Evolutionary conservation across 2,888 invertebrate genomes (phyloP).

Genomic region (Embidobia sp.): DNA sequence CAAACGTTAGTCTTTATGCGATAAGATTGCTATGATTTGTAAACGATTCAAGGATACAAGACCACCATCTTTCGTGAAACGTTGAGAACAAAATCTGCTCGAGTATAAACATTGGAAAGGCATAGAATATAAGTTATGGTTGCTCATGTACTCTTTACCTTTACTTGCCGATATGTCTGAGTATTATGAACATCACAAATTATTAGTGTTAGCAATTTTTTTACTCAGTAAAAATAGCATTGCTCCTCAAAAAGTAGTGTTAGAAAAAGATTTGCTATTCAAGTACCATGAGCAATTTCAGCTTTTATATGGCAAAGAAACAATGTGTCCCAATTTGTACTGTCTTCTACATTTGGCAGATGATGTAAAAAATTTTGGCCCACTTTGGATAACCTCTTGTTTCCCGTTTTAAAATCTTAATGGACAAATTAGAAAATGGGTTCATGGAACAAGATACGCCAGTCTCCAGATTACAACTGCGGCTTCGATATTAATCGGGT

Average conservation of each 20-base stretch:
- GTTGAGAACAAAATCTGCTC: conserved; percentile 51
- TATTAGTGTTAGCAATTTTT: background rate
- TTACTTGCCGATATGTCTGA: conserved; percentile 45
- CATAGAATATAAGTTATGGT: conserved; percentile 57
- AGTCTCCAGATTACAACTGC: background rate
- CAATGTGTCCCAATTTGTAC: background rate
- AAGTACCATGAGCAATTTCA: background rate
- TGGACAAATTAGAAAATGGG: background rate
- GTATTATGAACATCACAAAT: conserved; percentile 51
- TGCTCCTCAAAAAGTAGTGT: background rate
- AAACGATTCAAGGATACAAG: conserved; percentile 28
- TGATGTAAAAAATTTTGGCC: no score
- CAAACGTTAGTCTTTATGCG: conserved; percentile 1
- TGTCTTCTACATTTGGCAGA: background rate
- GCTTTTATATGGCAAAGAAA: background rate
- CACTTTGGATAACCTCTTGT: background rate
- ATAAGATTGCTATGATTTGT: conserved; percentile 34
- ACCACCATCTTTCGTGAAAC: conserved; percentile 59
- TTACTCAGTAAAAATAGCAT: background rate
- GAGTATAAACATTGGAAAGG: conserved; percentile 66
- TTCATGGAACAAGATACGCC: background rate
- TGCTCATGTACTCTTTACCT: conserved; percentile 64
- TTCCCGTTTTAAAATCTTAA: background rate
- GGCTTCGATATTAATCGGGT: background rate
- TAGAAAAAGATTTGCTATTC: background rate